Evolutionary conservation across 2,888 invertebrate species (phyloP).

Genomic region (Masnerella sp.): DNA sequence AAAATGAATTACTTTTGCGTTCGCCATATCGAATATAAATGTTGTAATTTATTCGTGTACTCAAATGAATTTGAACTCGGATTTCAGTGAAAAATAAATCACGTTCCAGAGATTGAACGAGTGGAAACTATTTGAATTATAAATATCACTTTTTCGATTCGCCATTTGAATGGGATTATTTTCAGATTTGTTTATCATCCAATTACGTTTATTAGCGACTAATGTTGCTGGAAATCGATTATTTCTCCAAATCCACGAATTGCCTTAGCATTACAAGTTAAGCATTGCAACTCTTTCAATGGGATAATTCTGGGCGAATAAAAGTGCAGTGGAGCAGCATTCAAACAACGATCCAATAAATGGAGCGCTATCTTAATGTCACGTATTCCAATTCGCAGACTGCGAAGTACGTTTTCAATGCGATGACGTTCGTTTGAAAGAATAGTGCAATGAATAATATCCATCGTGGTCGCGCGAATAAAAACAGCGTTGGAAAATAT

Average conservation of each 20-base stretch:
- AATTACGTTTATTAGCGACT: no score
- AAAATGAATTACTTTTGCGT: no score
- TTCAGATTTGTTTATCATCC: no score
- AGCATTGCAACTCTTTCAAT: constrained; percentile 18
- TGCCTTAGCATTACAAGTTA: constrained; percentile 9
- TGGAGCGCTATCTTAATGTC: constrained; percentile 40
- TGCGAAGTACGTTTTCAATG: constrained; percentile 23
- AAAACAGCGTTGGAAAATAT: constrained; percentile 20
- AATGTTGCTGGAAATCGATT: no score
- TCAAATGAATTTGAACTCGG: no score
- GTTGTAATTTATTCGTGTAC: no score
- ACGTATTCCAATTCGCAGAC: constrained; percentile 37
- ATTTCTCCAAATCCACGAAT: constrained; percentile 11
- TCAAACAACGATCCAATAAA: constrained; percentile 47
- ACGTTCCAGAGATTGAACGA: no score
- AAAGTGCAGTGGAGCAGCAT: constrained; percentile 35
- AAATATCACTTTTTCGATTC: no score
- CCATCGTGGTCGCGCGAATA: background rate
- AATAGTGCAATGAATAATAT: constrained; percentile 18
- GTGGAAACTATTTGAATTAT: no score
- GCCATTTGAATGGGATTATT: no score
- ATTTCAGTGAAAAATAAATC: no score
- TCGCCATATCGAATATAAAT: no score
- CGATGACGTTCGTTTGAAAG: constrained; percentile 23
- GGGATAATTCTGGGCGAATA: constrained; percentile 25